phyloP scores from a whole-genome alignment of 2,113 vertebrate genomes.

The Microtus pennsylvanicus region DNA sequence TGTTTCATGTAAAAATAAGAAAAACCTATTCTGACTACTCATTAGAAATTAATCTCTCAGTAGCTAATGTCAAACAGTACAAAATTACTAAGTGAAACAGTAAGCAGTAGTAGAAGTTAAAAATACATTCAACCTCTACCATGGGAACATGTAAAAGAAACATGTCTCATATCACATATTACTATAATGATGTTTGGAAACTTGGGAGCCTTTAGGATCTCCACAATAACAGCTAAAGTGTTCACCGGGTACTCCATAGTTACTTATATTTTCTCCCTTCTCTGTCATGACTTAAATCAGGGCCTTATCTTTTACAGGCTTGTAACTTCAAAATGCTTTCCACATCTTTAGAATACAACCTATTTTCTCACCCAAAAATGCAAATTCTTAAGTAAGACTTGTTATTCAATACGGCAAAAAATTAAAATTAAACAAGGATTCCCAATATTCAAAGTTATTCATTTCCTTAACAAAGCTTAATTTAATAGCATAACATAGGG shows the following conservation, averaged over 20 bases:
- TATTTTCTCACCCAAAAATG: background rate
- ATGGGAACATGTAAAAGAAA: constrained; percentile 20
- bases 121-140: constrained; percentile 43
- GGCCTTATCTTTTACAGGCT: background rate
- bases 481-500: background rate
- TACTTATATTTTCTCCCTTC: background rate
- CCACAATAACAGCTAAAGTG: background rate
- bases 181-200: background rate
- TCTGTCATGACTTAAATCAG: background rate
- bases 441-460: background rate
- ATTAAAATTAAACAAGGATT: background rate
- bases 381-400: constrained; percentile 9
- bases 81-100: background rate
- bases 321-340: constrained; percentile 23
- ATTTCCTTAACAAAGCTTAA: background rate
- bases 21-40: constrained; percentile 19
- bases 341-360: background rate
- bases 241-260: background rate
- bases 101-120: background rate
- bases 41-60: constrained; percentile 8
- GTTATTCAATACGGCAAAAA: background rate
- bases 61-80: constrained; percentile 13
- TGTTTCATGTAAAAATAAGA: constrained; percentile 35
- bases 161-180: background rate
- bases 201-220: background rate